Conservation (phyloP, 1,140 invertebrate species). For the Anoplophora glabripennis region DNA sequence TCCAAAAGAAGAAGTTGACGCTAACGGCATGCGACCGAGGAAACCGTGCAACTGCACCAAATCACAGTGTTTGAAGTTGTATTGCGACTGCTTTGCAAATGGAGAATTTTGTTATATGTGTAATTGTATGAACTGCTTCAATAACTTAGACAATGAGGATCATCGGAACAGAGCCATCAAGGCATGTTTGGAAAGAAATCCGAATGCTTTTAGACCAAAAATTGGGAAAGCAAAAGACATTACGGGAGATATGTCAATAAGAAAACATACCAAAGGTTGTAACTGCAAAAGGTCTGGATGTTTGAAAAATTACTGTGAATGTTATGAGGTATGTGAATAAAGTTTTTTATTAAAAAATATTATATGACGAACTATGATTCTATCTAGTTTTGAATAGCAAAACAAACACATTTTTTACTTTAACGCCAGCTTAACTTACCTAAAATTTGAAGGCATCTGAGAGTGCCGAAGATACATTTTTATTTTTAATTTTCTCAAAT, state of each 20-base stretch:
- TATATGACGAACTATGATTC: too few relatives aligned
- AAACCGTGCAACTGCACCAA: constrained; percentile 99
- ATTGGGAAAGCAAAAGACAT: constrained; percentile 82
- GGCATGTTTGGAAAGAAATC: constrained; percentile 90
- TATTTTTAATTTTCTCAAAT: too few relatives aligned
- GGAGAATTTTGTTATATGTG: constrained; percentile 98
- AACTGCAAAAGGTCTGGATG: constrained; percentile 99
- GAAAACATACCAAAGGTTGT: constrained; percentile 95
- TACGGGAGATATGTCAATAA: constrained; percentile 53
- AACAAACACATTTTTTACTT: too few relatives aligned
- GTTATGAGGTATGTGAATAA: constrained; percentile 81
- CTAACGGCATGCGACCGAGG: constrained; percentile 70
- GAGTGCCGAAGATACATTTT: too few relatives aligned
- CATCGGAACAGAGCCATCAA: constrained; percentile 91
- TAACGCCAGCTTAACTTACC: too few relatives aligned
- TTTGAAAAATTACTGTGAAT: constrained; percentile 99
- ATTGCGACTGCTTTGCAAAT: constrained; percentile 99
- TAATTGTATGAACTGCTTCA: constrained; percentile 97
- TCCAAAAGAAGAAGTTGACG: constrained; percentile 42
- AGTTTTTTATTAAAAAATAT: constrained; percentile 16
- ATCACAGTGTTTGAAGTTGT: constrained; percentile 97
- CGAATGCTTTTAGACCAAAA: constrained; percentile 94
- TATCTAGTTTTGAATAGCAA: too few relatives aligned
- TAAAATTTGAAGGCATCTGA: too few relatives aligned
- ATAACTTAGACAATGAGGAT: constrained; percentile 95